Conservation (phyloP, 1,140 invertebrate species). For the Hestina assimilis region DNA sequence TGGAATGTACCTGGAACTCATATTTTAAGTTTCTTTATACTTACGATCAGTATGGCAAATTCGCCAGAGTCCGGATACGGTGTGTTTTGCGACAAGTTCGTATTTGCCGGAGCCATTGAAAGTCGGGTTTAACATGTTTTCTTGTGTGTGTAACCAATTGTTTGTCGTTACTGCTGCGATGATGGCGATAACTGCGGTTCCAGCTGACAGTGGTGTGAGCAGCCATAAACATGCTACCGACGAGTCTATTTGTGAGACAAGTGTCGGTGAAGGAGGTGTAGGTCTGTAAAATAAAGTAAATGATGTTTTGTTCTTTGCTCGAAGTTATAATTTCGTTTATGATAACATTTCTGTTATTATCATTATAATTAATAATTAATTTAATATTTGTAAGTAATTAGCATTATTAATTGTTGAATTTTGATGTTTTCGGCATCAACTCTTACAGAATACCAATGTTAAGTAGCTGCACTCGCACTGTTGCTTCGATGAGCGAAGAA, state of each 20-base stretch:
- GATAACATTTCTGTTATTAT: too few relatives aligned
- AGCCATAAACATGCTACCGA: constrained; percentile 81
- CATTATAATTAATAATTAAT: too few relatives aligned
- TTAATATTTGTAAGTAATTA: too few relatives aligned
- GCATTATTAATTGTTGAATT: too few relatives aligned
- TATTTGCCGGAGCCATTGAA: constrained; percentile 83
- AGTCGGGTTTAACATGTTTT: constrained; percentile 83
- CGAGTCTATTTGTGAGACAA: constrained; percentile 76
- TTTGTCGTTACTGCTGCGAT: constrained; percentile 83
- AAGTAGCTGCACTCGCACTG: too few relatives aligned
- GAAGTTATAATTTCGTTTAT: too few relatives aligned
- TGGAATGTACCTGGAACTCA: not conserved
- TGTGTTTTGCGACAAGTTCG: constrained; percentile 82
- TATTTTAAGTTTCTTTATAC: too few relatives aligned
- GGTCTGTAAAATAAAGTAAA: constrained; percentile 59
- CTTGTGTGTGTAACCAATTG: constrained; percentile 85
- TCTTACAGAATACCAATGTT: too few relatives aligned
- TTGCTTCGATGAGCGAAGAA: too few relatives aligned
- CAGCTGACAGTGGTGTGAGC: constrained; percentile 82
- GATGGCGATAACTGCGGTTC: constrained; percentile 81
- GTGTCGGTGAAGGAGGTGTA: constrained; percentile 62
- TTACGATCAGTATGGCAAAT: constrained; percentile 85
- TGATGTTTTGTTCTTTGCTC: too few relatives aligned
- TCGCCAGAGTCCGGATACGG: constrained; percentile 84
- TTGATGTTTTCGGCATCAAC: too few relatives aligned